Evolutionary conservation across 92 coral and sea anemone genomes (phyloP).

Genomic region (Scolanthus callimorphus): DNA sequence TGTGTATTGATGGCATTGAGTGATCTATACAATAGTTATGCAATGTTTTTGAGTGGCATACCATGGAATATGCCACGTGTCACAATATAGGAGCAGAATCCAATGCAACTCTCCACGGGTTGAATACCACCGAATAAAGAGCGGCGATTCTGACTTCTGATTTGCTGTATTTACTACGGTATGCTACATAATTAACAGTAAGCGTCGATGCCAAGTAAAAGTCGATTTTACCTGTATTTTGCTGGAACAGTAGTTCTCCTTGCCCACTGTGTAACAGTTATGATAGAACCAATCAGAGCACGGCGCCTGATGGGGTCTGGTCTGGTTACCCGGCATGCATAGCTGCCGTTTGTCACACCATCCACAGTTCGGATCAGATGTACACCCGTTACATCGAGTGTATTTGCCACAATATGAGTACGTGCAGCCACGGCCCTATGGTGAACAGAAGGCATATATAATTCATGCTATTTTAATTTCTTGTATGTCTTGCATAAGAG

Average conservation of each 20-base stretch:
- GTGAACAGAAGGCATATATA: background rate
- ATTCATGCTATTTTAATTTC: background rate
- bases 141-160: too few species aligned
- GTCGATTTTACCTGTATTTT: conserved; percentile 59
- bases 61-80: too few species aligned
- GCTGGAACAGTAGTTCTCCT: conserved; percentile 38
- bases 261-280: conserved; percentile 62
- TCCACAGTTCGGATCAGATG: conserved; percentile 47
- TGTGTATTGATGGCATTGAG: too few species aligned
- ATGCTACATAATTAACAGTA: too few species aligned
- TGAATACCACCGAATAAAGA: too few species aligned
- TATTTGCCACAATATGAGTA: conserved; percentile 57
- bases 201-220: too few species aligned
- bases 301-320: conserved; percentile 18
- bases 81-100: too few species aligned
- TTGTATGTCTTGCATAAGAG: too few species aligned
- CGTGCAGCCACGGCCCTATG: conserved; percentile 67
- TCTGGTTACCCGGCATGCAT: conserved; percentile 46
- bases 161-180: too few species aligned
- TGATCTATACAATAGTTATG: too few species aligned
- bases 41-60: too few species aligned
- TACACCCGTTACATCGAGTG: conserved; percentile 40
- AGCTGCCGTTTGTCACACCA: conserved; percentile 62
- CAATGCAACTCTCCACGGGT: too few species aligned
- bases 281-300: conserved; percentile 74